Base-by-base conservation (phyloP, 1,140 invertebrate species). In the Drosophila bocqueti region DNA sequence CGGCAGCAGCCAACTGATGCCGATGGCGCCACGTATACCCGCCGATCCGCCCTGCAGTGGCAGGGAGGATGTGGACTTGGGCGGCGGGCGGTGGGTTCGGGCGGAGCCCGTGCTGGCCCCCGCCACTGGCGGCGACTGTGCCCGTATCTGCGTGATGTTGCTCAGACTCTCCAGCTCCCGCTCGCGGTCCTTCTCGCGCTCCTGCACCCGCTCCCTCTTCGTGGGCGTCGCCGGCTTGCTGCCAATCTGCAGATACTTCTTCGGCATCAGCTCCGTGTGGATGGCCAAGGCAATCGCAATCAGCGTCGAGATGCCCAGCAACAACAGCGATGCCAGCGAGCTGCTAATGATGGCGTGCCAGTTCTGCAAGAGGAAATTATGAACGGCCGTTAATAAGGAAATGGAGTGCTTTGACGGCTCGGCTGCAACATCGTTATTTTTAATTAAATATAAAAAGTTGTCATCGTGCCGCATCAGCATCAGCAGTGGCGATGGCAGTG, bases 311-410 rank as follows among this genome's bases (percentile, higher is more conserved):
- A 92, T 82, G 72, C 92, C 91, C 52, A 93, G 76, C 67, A 93
- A 65, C 36, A 93, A 69, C 60, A 93, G 67, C 47, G 92, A 93
- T 5, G 92, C 93, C 63, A 93, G 75, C 13, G 91, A 91, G 78
- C 89, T 90, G 86, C 92, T 93, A 68, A 93, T 91, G 64, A 93
- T 79, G 21, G 83, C 90, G 64, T 93, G 91, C 92, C 92, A 93
- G 74, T 92, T 82, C 92, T 93, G 80, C 36, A 74, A 81, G 47
- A 74, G 64, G 57, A 69, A 78, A 78, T 81, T 75, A 74, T 87
- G 68, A 77, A 40, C 47, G 46, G 64, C 43, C 81, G 86, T 89
- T 87, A 81, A 83, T 86, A 89, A 89, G 61, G 67, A 79, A 73
- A 73, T 73, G 59, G 64, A 69, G 64, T 71, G 76, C 57, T 83